Base-by-base conservation (phyloP, 2,113 vertebrate genomes). In the Scomber colias region DNA sequence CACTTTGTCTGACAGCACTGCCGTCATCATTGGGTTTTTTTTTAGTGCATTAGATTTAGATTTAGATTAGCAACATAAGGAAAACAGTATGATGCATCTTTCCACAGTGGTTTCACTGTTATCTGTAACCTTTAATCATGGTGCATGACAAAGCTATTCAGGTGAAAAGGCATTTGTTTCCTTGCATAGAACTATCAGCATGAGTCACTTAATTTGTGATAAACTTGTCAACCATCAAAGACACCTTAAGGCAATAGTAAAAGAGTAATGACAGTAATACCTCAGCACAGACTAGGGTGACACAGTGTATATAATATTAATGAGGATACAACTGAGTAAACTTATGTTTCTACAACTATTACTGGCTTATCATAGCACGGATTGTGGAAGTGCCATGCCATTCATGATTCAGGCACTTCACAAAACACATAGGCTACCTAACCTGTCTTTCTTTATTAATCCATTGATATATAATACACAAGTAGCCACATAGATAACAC, bases 331-430 rank as follows among this genome's bases (percentile, higher is more conserved):
- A 19, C 48, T 30, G 30, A 60, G 46, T 71, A 78, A 78, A 60
- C 40, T 27, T 16, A 7, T 46, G 27, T 71, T 35, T 85, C 24
- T 66, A 54, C 54, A 46, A 85, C 76, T 75, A 75, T 53, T 53
- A 45, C 10, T 50, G 49, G 49, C 56, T 69, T 44, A 46, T 70
- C 66, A 67, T 50, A 67, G 0, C 21, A 51, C 14, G 5, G 72
- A 65, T 46, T 66, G 15, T 59, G 45, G 66, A 51, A 49, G 24
- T 77, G 45, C 31, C 19, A 46, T 53, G n/a, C 31, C 21, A 17
- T 51, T 45, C 31, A n/a, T 56, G 45, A 51, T 24, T 74, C 30
- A 60, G 17, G 13, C 14, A 24, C 24, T 24, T 1, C 24, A 31
- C 13, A 57, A 50, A 51, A 10, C 45, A 73, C 49, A 62, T 2